These are phyloP conservation scores for Riptortus pedestris DNA, from an alignment of 1,140 invertebrate genomes.

Conservation along the genomic window DNA sequence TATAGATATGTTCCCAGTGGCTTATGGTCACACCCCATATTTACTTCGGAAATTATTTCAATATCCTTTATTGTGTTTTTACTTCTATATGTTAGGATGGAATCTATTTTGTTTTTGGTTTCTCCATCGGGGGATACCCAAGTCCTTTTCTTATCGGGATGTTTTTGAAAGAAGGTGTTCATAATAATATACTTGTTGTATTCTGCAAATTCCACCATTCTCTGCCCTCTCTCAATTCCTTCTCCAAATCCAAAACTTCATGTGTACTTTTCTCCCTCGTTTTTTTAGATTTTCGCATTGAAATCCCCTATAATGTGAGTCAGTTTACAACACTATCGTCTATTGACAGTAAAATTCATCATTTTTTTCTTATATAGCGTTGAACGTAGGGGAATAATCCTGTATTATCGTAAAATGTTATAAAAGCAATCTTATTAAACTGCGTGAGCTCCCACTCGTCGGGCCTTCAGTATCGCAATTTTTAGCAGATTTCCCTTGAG, in stretches of 20 bases:
- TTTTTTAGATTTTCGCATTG: neutral
- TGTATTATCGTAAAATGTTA: too few relatives aligned
- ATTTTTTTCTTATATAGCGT: too few relatives aligned
- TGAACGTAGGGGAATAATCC: too few relatives aligned
- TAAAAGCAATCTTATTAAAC: too few relatives aligned
- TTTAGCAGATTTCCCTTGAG: too few relatives aligned
- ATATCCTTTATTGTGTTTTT: too few relatives aligned
- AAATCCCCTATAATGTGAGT: neutral
- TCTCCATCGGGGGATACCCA: neutral
- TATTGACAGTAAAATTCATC: too few relatives aligned
- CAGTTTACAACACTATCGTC: too few relatives aligned
- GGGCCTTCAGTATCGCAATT: too few relatives aligned
- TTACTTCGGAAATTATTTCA: neutral
- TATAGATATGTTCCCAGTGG: neutral
- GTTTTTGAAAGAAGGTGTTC: neutral
- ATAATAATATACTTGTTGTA: neutral
- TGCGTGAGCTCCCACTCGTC: too few relatives aligned
- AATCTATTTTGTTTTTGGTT: neutral
- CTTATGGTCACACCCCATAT: neutral
- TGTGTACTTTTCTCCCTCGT: neutral
- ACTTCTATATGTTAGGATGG: neutral
- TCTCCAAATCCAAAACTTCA: neutral
- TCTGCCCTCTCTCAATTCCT: neutral
- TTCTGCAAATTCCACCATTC: neutral
- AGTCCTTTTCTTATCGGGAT: neutral